Conservation (phyloP, 2,888 invertebrate genomes). For the Pardosa pseudoannulata region DNA sequence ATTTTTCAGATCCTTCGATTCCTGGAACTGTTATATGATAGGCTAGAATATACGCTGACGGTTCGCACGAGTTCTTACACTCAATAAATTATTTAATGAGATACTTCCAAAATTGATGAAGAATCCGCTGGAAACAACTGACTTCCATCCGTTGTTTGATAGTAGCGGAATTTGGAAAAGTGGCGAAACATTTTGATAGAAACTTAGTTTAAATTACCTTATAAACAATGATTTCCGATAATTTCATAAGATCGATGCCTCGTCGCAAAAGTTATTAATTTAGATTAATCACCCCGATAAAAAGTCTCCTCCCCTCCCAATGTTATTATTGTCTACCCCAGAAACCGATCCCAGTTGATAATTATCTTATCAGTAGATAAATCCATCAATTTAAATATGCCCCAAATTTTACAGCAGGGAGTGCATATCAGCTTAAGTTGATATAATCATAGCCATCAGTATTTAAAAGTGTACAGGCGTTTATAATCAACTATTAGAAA, state of each 20-base stretch:
- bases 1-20: no score
- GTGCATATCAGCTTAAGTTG: no score
- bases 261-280: not conserved
- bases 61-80: no score
- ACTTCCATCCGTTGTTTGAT: not conserved
- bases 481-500: no score
- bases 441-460: no score
- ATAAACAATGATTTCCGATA: not conserved
- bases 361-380: not conserved
- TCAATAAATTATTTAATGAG: no score
- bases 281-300: conserved; percentile 1
- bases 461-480: no score
- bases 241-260: not conserved
- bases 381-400: conserved; percentile 4
- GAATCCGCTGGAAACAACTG: not conserved
- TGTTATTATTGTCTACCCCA: not conserved
- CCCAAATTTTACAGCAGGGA: not conserved
- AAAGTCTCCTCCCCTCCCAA: not conserved
- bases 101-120: not conserved
- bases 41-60: no score
- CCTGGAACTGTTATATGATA: no score
- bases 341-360: not conserved
- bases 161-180: not conserved
- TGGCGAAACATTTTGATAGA: not conserved
- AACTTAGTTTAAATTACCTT: not conserved